Percentiles rank a stretch among this genome's conserved stretches.
These are phyloP conservation scores for Hafferia zeledoni DNA, from an alignment of 2,797 vertebrate species.

Conservation along the genomic window DNA sequence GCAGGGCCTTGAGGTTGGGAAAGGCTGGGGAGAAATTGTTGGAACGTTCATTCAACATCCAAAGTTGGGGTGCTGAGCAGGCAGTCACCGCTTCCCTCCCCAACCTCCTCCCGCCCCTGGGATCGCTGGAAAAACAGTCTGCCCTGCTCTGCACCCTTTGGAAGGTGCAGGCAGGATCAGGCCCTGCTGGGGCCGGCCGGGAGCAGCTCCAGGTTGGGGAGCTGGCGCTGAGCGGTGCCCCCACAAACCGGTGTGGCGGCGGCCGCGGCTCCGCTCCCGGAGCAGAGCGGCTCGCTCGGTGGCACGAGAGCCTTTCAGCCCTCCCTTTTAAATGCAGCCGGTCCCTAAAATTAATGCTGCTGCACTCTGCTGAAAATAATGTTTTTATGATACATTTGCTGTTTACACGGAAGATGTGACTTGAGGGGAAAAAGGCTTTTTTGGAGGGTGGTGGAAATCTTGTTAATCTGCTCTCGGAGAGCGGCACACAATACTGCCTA, in stretches of 20 bases:
- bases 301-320: constrained; percentile 21
- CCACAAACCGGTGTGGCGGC: not conserved
- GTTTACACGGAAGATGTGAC: constrained; percentile 80
- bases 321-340: constrained; percentile 31
- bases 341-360: constrained; percentile 70
- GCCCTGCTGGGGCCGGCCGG: not conserved
- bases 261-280: constrained; percentile 2
- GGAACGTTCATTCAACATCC: not conserved
- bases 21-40: not conserved
- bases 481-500: constrained; percentile 75
- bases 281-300: constrained; percentile 28
- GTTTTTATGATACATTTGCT: constrained; percentile 76
- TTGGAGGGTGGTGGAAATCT: constrained; percentile 74
- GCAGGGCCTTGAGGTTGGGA: not conserved
- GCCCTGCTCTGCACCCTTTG: not conserved
- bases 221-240: not conserved
- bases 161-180: not conserved
- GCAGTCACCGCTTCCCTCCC: not conserved
- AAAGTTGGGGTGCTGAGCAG: not conserved
- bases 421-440: constrained; percentile 73
- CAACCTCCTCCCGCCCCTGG: accelerated
- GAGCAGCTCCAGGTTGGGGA: not conserved
- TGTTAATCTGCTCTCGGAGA: constrained; percentile 80
- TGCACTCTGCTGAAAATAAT: constrained; percentile 75
- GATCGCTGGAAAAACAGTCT: accelerated